Evolutionary conservation across 2,888 invertebrate species (phyloP), one percentile per base, ranked within the genome.

Genomic region (Heteropelma amictum): DNA sequence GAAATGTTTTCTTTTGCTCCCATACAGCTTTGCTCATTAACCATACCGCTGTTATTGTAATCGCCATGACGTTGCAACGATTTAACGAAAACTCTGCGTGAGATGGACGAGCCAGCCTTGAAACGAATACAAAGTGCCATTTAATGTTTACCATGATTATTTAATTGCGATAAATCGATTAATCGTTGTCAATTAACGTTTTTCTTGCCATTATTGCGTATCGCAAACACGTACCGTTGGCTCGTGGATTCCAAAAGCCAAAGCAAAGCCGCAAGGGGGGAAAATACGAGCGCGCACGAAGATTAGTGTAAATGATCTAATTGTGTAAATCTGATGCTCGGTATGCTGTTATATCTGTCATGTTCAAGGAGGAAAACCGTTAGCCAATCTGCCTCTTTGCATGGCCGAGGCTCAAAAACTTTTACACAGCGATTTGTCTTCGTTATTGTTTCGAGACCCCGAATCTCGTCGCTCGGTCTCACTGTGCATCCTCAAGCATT

Each of bases 361-460:
- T 60, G 14, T 12, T 21, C 49, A 23, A n/a, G 35, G 8, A 12
- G 12, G 26, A 56, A 68, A 51, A 60, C 12, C 61, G 33, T 69
- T 51, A 45, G 54, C 47, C 58, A 58, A 40, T 67, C 76, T 76
- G n/a, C n/a, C n/a, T n/a, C n/a, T n/a, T n/a, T n/a, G n/a, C n/a
- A n/a, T 78, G 71, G 78, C 70, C 71, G 56, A 7, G 40, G 72
- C 71, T 78, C 78, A 73, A 78, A 76, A 72, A 78, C 51, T 78
- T 78, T 72, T 40, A 56, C 74, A 68, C 65, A 72, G 65, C 69
- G 51, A 78, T 78, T 77, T 69, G 72, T 78, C 78, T 77, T 78
- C 68, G 74, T 78, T 78, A 78, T 77, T 77, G 77, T 72, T 77
- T 72, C 68, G 67, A 38, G 60, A 40, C 26, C 26, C 47, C 12